Percentiles rank a stretch among this genome's conserved stretches.
phyloP scores from a whole-genome alignment of 2,888 invertebrate species.

The Branchipolynoe longqiensis region DNA sequence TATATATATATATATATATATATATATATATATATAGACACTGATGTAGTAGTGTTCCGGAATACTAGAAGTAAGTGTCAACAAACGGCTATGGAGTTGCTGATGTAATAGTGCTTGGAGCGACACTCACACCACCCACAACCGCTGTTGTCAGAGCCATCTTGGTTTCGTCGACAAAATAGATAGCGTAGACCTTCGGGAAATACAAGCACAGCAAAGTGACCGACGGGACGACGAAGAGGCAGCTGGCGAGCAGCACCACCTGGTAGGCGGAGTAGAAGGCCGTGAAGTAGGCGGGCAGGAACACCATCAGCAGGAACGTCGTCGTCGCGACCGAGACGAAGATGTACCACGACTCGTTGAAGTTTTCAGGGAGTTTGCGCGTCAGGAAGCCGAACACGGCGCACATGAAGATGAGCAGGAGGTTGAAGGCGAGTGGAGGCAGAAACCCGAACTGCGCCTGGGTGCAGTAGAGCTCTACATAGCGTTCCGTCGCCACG shows the following conservation, averaged over 20 bases:
- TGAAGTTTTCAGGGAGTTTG: conserved; percentile 66
- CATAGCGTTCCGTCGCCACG: conserved; percentile 69
- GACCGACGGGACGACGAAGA: conserved; percentile 63
- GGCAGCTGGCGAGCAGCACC: conserved; percentile 61
- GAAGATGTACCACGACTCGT: conserved; percentile 67
- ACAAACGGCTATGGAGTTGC: too few species aligned
- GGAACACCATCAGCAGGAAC: conserved; percentile 65
- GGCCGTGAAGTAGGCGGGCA: conserved; percentile 64
- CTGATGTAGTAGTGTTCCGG: too few species aligned
- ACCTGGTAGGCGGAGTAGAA: conserved; percentile 63
- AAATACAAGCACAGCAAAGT: conserved; percentile 61
- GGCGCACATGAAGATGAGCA: conserved; percentile 63
- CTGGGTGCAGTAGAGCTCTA: conserved; percentile 72
- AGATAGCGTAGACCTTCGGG: conserved; percentile 64
- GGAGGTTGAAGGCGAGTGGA: conserved; percentile 68
- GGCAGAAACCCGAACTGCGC: conserved; percentile 69
- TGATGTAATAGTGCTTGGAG: not conserved
- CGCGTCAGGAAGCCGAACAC: conserved; percentile 64
- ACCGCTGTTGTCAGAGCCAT: conserved; percentile 42
- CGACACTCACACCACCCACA: conserved; percentile 16
- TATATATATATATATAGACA: too few species aligned
- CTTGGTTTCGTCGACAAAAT: conserved; percentile 58
- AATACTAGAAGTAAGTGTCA: too few species aligned
- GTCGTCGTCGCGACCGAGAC: conserved; percentile 65
- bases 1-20: too few species aligned